These are phyloP conservation scores for Drosophila demipolita DNA, from an alignment of 2,888 invertebrate genomes.

Conservation along the genomic window DNA sequence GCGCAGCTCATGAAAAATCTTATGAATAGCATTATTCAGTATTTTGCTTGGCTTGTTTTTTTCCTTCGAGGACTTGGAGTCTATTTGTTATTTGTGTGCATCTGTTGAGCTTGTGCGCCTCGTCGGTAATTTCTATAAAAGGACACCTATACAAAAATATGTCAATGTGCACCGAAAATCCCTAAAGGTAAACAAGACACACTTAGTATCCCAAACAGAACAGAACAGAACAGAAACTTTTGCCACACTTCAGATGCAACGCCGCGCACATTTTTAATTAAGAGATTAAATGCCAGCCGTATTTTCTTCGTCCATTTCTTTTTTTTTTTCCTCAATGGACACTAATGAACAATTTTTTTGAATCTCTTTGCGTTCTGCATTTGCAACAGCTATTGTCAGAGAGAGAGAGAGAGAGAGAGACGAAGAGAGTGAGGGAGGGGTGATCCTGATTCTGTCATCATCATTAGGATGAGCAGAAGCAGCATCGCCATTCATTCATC, in stretches of 20 bases:
- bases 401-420: neutral
- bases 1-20: slow-evolving; percentile 64
- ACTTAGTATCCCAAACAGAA: slow-evolving; percentile 21
- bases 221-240: neutral
- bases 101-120: slow-evolving; percentile 41
- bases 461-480: slow-evolving; percentile 68
- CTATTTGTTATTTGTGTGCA: slow-evolving; percentile 49
- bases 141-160: slow-evolving; percentile 68
- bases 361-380: slow-evolving; percentile 28
- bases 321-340: slow-evolving; percentile 19
- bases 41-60: slow-evolving; percentile 45
- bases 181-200: slow-evolving; percentile 5
- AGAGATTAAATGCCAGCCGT: slow-evolving; percentile 72
- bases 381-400: slow-evolving; percentile 61
- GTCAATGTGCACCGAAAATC: slow-evolving; percentile 48
- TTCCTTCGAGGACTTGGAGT: neutral
- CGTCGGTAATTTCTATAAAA: slow-evolving; percentile 56
- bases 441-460: slow-evolving; percentile 49
- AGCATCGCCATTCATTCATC: slow-evolving; percentile 30
- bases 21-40: slow-evolving; percentile 77
- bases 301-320: slow-evolving; percentile 1
- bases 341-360: slow-evolving; percentile 63
- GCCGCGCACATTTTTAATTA: slow-evolving; percentile 72
- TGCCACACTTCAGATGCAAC: slow-evolving; percentile 58
- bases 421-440: neutral